Evolutionary conservation across 2,797 vertebrate genomes (phyloP), one percentile per base, ranked within the genome.

Genomic region (Gephyroberyx darwinii): DNA sequence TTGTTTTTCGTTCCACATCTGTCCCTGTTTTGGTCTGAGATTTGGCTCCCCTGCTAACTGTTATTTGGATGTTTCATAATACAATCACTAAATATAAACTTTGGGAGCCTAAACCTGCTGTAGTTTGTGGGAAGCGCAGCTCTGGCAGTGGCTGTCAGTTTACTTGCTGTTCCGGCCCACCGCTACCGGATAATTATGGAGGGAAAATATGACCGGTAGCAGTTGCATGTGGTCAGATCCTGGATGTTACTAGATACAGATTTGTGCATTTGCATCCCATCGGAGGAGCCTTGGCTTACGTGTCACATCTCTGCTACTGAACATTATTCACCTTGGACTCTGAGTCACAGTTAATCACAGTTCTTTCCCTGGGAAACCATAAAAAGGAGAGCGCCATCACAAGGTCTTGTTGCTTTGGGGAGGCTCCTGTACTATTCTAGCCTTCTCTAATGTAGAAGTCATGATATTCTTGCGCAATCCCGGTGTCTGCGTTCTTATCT

Each of bases 21-120:
- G 35, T 45, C 13, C 43, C 43, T 16, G 43, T 45, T 45, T 45
- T 45, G 43, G 43, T 75, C 39, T 71, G 19, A 69, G 65, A 7
- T 73, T 70, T 55, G 58, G 47, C 31, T 63, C 63, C 51, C 48
- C 16, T 50, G 65, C 41, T 72, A 57, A 64, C 39, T 22, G 45
- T 43, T 65, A 53, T 78, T 63, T 74, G 17, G 74, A 55, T 71
- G 39, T 13, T 47, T 33, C 1, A 53, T 54, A 60, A 57, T 5
- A 63, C 57, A 35, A 57, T 16, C 54, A 52, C 13, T 43, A 55
- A 50, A 80, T 26, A 12, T 12, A 56, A 63, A 43, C 13, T 0
- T 0, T 30, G n/a, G 8, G 4, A 69, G 39, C 0, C 5, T 16
- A 54, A 37, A 48, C 41, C 62, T 64, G 33, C 54, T 48, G 54